A percentile compares a stretch with the other conserved stretches of the same genome.
Evolutionary conservation across 2,797 vertebrate genomes (phyloP).

Genomic region (Sphenodon punctatus): DNA sequence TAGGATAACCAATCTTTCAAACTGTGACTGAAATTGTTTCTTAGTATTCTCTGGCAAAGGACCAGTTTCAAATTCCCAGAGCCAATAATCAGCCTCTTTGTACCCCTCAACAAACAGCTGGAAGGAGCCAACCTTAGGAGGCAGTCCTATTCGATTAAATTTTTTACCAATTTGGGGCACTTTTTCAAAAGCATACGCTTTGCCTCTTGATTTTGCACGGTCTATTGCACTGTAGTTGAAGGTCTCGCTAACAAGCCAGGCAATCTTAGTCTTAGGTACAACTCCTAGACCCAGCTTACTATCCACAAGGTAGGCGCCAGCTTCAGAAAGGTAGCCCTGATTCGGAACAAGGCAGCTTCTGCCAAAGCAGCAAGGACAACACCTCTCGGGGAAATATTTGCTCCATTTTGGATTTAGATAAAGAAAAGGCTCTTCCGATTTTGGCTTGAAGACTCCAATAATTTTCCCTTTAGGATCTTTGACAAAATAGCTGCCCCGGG

Average conservation of each 20-base stretch:
- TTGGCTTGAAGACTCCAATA: constrained; percentile 98
- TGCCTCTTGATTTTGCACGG: constrained; percentile 94
- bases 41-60: constrained; percentile 95
- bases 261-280: constrained; percentile 97
- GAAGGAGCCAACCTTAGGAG: constrained; percentile 98
- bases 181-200: constrained; percentile 96
- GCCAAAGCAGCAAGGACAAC: constrained; percentile 98
- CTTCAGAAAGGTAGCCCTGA: constrained; percentile 97
- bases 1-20: constrained; percentile 93
- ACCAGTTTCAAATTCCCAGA: constrained; percentile 95
- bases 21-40: constrained; percentile 95
- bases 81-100: constrained; percentile 95
- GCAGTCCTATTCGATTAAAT: constrained; percentile 95
- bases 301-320: constrained; percentile 93
- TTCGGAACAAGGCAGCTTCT: constrained; percentile 95
- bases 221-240: constrained; percentile 97
- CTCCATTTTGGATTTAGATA: constrained; percentile 99
- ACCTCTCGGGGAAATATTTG: constrained; percentile 98
- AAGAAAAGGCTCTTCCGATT: constrained; percentile 98
- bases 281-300: constrained; percentile 89
- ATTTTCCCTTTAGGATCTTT: constrained; percentile 95
- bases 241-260: constrained; percentile 93
- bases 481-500: constrained; percentile 98
- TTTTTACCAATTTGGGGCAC: constrained; percentile 95
- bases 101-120: constrained; percentile 97